These are phyloP conservation scores for Nothobranchius furzeri DNA, from an alignment of 2,113 vertebrate genomes.

Conservation along the genomic window DNA sequence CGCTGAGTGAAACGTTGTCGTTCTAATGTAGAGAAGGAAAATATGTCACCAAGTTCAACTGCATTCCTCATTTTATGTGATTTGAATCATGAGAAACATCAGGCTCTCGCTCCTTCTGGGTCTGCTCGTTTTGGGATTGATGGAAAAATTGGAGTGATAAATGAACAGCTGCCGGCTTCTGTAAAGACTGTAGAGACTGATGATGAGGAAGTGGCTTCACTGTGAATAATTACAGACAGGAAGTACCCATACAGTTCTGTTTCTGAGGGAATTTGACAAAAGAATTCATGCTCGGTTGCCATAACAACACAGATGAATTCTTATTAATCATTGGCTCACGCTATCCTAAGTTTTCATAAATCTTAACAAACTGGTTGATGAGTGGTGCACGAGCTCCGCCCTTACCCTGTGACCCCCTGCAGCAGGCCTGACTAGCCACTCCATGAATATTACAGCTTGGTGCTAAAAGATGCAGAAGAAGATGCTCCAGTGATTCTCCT, in stretches of 20 bases:
- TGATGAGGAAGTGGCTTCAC: constrained; percentile 12
- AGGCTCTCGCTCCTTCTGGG: neutral
- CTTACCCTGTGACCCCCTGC: too few relatives aligned
- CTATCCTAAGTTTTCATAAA: neutral
- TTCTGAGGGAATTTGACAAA: constrained; percentile 20
- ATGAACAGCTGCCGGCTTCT: neutral
- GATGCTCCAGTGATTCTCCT: neutral
- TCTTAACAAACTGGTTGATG: neutral
- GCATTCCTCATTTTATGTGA: too few relatives aligned
- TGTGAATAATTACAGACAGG: neutral
- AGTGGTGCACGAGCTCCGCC: too few relatives aligned
- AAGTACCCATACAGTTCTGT: neutral
- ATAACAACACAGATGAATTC: neutral
- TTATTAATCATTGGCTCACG: constrained; percentile 10
- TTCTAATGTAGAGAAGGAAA: too few relatives aligned
- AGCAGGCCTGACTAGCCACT: too few relatives aligned
- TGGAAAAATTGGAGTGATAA: neutral
- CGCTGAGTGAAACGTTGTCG: too few relatives aligned
- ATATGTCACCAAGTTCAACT: too few relatives aligned
- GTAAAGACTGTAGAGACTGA: neutral
- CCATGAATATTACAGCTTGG: too few relatives aligned
- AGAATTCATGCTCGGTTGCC: constrained; percentile 16
- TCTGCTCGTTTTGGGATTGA: neutral
- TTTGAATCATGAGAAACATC: too few relatives aligned
- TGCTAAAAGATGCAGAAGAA: neutral